Base-by-base conservation (phyloP, 2,113 vertebrate species). In the Pseudopipra pipra region DNA sequence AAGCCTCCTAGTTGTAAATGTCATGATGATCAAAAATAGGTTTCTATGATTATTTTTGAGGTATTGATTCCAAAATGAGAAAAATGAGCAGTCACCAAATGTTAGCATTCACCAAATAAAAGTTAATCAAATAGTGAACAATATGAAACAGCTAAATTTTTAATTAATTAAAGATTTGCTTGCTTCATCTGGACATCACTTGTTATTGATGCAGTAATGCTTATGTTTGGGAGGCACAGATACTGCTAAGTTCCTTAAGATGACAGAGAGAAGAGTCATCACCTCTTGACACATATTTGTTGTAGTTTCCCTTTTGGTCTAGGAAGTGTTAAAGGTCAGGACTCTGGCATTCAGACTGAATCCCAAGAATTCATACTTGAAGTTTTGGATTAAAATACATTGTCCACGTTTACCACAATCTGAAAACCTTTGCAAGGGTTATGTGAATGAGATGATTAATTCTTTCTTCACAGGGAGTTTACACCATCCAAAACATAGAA, bases 231-330 rank as follows among this genome's bases (percentile, higher is more conserved):
- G 78, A 94, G 65, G 56, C 67, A 71, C 10, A 61, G 52, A 90
- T 84, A 84, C 62, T 62, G 8, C 61, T 44, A 39, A 70, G 59
- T 93, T 95, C 49, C 37, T 72, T 93, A 68, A 84, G 72, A 96
- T 86, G 85, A 72, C 59, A 91, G 87, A 66, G 58, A 52, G 70
- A 88, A 84, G 77, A 96, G 84, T 94, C 85, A 63, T 90, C 91
- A 95, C 87, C 95, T 95, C 85, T 93, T 92, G 91, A 96, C 97
- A 95, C 70, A 10, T 91, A 95, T 95, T 96, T 96, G 95, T 97
- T 95, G 67, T 88, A 96, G 39, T 96, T 97, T 94, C 76, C 58
- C 65, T 91, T 94, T 95, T 84, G 81, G 72, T 80, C 75, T 80
- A 63, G 28, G 55, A 88, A 66, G 49, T 96, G 96, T 95, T 93